Percentiles rank a stretch among this genome's conserved stretches.
Conservation (phyloP, 2,888 invertebrate genomes). For the Macroteleia sp. region DNA sequence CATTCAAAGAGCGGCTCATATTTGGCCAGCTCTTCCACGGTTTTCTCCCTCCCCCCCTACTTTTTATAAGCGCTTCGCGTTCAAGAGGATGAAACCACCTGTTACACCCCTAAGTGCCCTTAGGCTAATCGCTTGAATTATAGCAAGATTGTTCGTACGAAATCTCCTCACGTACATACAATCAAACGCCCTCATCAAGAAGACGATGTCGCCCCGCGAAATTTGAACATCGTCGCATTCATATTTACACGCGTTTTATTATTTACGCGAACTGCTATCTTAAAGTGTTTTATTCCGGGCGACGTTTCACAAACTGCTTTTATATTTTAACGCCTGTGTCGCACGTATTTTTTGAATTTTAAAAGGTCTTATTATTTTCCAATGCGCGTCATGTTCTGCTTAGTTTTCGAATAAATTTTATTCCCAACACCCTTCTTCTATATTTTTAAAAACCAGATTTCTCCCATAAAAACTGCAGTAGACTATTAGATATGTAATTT, state of each 20-base stretch:
- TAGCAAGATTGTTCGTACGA: conserved; percentile 60
- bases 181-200: conserved; percentile 54
- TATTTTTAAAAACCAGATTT: too few species aligned
- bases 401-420: too few species aligned
- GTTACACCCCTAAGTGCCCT: conserved; percentile 66
- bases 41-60: not conserved
- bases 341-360: conserved; percentile 43
- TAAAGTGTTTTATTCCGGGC: conserved; percentile 24
- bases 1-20: conserved; percentile 58
- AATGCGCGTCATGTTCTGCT: conserved; percentile 8
- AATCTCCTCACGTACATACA: conserved; percentile 62
- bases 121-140: conserved; percentile 67
- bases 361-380: conserved; percentile 43
- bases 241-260: conserved; percentile 30
- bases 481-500: too few species aligned
- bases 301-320: conserved; percentile 37
- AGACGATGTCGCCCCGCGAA: conserved; percentile 21
- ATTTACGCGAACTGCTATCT: conserved; percentile 29
- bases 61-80: conserved; percentile 51
- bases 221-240: conserved; percentile 37
- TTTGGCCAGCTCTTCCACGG: conserved; percentile 41
- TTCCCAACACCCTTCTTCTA: too few species aligned
- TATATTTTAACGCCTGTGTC: conserved; percentile 24
- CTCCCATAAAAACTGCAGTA: too few species aligned
- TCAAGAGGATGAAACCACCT: conserved; percentile 64